These are phyloP conservation scores for Sebastes schlegelii DNA, from an alignment of 2,113 vertebrate species.

Conservation along the genomic window DNA sequence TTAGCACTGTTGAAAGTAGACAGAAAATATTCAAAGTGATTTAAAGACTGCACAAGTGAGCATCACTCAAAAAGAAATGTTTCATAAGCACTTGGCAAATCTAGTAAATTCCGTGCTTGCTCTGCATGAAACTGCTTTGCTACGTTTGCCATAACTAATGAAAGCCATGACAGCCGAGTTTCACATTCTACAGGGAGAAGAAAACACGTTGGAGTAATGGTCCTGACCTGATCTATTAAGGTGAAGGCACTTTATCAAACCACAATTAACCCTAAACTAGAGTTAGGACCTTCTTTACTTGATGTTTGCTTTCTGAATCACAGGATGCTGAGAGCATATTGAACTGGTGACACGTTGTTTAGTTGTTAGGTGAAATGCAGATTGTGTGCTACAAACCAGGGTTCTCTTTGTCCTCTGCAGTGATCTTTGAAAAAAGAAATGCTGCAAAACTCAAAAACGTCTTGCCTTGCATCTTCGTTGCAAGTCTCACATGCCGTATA, in stretches of 20 bases:
- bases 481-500: conserved; percentile 26
- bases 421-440: conserved; percentile 16
- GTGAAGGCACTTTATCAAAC: not conserved
- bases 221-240: not conserved
- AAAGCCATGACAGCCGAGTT: not conserved
- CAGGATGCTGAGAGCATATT: not conserved
- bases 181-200: not conserved
- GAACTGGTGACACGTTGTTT: conserved; percentile 13
- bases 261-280: not conserved
- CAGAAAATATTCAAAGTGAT: not conserved
- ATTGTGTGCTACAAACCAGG: not conserved
- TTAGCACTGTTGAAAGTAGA: not conserved
- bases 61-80: conserved; percentile 23
- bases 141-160: conserved; percentile 28
- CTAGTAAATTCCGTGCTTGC: conserved; percentile 3
- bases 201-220: conserved; percentile 1
- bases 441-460: conserved; percentile 3
- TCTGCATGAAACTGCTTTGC: not conserved
- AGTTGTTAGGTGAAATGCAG: conserved; percentile 15
- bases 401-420: not conserved
- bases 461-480: conserved; percentile 25
- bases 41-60: conserved; percentile 1
- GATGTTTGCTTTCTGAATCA: not conserved
- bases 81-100: conserved; percentile 17
- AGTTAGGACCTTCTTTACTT: not conserved